Conservation (phyloP, 1,140 invertebrate species). For the Rhizoglyphus robini region DNA sequence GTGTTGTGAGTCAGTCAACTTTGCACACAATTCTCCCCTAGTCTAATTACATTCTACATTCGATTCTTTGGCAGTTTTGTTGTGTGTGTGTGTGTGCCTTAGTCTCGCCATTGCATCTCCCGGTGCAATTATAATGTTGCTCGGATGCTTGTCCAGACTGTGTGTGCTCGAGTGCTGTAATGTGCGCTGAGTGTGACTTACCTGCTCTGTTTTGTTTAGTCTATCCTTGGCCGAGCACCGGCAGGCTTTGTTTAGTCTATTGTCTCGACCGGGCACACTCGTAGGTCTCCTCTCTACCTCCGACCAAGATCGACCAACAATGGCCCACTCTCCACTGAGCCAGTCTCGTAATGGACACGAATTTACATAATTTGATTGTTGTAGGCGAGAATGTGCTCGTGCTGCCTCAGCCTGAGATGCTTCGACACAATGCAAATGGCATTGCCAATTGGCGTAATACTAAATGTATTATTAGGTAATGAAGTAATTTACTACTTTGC, state of each 20-base stretch:
- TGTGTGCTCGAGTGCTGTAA: too few relatives aligned
- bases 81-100: too few relatives aligned
- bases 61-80: too few relatives aligned
- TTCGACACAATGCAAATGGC: neutral
- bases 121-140: too few relatives aligned
- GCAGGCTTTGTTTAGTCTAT: neutral
- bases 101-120: too few relatives aligned
- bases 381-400: neutral
- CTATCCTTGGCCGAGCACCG: neutral
- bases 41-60: too few relatives aligned
- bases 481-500: conserved; percentile 8
- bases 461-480: neutral
- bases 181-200: too few relatives aligned
- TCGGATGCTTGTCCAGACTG: too few relatives aligned
- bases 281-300: neutral
- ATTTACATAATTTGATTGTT: conserved; percentile 13
- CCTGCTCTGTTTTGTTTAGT: too few relatives aligned
- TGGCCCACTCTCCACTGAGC: neutral
- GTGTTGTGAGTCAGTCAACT: too few relatives aligned
- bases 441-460: neutral
- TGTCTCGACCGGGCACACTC: too few relatives aligned
- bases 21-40: too few relatives aligned
- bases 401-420: neutral
- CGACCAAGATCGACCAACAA: neutral
- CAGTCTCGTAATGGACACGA: neutral